These are phyloP conservation scores for Paraescarpia echinospica DNA, from an alignment of 1,140 invertebrate species.

Conservation along the genomic window DNA sequence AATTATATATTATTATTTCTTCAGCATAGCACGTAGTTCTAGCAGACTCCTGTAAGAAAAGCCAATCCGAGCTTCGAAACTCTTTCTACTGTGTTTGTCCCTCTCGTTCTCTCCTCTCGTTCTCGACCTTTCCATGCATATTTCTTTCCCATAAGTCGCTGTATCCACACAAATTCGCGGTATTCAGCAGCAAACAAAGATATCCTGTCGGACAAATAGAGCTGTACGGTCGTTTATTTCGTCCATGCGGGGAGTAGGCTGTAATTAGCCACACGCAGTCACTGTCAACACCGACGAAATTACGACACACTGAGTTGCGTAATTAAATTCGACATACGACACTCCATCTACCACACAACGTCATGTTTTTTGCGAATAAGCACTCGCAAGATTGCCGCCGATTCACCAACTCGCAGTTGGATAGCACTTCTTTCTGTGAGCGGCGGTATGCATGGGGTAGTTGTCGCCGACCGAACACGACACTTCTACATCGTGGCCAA, in stretches of 20 bases:
- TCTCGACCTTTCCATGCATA: neutral
- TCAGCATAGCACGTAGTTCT: too few species aligned
- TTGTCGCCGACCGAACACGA: neutral
- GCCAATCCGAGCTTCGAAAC: too few species aligned
- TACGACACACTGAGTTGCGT: neutral
- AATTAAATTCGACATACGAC: neutral
- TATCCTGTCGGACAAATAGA: neutral
- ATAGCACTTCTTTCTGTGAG: too few species aligned
- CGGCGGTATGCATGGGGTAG: neutral
- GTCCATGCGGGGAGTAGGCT: neutral
- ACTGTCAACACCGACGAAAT: neutral
- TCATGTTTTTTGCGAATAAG: neutral
- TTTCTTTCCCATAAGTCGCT: neutral
- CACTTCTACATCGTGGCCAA: neutral
- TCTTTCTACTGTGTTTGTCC: too few species aligned
- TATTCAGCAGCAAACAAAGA: neutral
- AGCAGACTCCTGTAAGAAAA: too few species aligned
- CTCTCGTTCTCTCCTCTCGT: too few species aligned
- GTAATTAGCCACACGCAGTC: neutral
- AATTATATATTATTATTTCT: too few species aligned
- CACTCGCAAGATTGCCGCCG: neutral
- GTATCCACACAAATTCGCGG: neutral
- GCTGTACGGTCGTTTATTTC: neutral
- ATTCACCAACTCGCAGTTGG: too few species aligned
- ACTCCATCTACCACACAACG: neutral